These are phyloP conservation scores for Drosophila ambigua DNA, from an alignment of 1,140 invertebrate genomes.

Conservation along the genomic window DNA sequence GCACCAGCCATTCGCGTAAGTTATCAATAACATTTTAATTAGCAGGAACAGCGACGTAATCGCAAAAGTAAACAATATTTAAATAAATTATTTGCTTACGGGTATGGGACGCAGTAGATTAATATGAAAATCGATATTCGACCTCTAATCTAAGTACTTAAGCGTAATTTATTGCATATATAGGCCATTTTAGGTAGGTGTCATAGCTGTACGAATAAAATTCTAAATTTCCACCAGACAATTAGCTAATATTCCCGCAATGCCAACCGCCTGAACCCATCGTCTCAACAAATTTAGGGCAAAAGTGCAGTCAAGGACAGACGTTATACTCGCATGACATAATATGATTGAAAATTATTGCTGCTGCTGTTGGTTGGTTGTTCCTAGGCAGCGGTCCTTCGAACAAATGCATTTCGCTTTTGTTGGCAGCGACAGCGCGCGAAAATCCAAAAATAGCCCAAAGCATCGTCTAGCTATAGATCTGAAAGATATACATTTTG, in stretches of 20 bases:
- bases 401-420: conserved; percentile 24
- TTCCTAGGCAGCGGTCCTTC: not conserved
- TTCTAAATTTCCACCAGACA: conserved; percentile 6
- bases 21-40: conserved; percentile 53
- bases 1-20: conserved; percentile 71
- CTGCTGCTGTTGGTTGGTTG: conserved; percentile 28
- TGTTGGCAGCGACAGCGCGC: not conserved
- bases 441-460: conserved; percentile 49
- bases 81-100: no score
- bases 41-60: conserved; percentile 32
- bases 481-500: conserved; percentile 17
- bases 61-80: conserved; percentile 19
- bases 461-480: conserved; percentile 33
- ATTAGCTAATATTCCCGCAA: conserved; percentile 1
- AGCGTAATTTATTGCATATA: no score
- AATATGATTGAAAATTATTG: conserved; percentile 41
- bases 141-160: no score
- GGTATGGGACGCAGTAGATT: no score
- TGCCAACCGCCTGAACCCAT: not conserved
- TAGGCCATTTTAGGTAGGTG: no score
- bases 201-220: no score
- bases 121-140: no score
- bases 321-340: conserved; percentile 18
- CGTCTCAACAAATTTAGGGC: conserved; percentile 25
- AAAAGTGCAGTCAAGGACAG: conserved; percentile 10